Evolutionary conservation across 2,113 vertebrate genomes (phyloP).

Genomic region (Rhinichthys klamathensis): DNA sequence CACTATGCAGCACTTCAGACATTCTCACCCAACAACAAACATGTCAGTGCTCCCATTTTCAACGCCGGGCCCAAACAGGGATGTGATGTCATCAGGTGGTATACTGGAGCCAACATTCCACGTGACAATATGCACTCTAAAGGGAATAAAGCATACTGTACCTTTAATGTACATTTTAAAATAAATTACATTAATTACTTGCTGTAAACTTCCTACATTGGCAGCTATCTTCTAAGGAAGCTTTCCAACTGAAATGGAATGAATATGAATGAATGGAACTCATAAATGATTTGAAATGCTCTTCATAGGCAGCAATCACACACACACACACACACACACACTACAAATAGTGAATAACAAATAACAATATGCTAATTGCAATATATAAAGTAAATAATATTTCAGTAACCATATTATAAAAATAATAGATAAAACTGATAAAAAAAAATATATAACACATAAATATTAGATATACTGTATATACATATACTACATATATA

Average conservation of each 20-base stretch:
- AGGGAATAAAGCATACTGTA: constrained; percentile 12
- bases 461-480: too few relatives aligned
- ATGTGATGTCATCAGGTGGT: constrained; percentile 89
- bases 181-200: not conserved
- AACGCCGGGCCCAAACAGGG: constrained; percentile 87
- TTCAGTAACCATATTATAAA: too few relatives aligned
- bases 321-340: too few relatives aligned
- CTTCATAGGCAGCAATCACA: too few relatives aligned
- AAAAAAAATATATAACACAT: too few relatives aligned
- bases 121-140: constrained; percentile 91
- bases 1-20: not conserved
- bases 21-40: constrained; percentile 93
- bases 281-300: too few relatives aligned
- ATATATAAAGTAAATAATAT: too few relatives aligned
- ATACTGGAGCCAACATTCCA: constrained; percentile 97
- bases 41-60: constrained; percentile 83
- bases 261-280: too few relatives aligned
- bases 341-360: not conserved
- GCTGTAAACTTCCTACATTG: not conserved
- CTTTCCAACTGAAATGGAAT: too few relatives aligned
- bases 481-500: too few relatives aligned
- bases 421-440: too few relatives aligned
- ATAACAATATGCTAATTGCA: too few relatives aligned
- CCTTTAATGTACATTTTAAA: not conserved
- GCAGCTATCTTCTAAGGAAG: not conserved